Evolutionary conservation across 2,797 vertebrate species (phyloP).

Genomic region (Pampus argenteus): DNA sequence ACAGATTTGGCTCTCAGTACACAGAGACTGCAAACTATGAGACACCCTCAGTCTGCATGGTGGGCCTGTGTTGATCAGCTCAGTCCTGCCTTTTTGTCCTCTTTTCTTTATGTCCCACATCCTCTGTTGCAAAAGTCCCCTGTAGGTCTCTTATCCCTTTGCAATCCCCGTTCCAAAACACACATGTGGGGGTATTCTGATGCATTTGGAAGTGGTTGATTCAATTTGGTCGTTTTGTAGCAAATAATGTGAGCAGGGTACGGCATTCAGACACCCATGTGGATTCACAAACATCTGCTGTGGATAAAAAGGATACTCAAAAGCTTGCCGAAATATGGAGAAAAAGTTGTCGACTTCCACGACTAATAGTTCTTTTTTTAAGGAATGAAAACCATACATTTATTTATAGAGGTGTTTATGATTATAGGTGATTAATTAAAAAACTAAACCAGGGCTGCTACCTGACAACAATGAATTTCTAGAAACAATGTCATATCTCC

Average conservation of each 20-base stretch:
- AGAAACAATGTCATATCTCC: constrained; percentile 60
- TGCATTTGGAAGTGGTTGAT: constrained; percentile 60
- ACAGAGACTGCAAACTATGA: constrained; percentile 45
- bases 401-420: constrained; percentile 38
- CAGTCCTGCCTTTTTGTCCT: constrained; percentile 59
- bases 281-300: constrained; percentile 78
- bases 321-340: constrained; percentile 42
- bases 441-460: constrained; percentile 38
- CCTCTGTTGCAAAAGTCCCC: constrained; percentile 74
- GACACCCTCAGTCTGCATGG: constrained; percentile 65
- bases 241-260: constrained; percentile 50
- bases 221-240: constrained; percentile 53
- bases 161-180: constrained; percentile 72
- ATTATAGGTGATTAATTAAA: too few species aligned
- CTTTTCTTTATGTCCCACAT: constrained; percentile 67
- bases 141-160: constrained; percentile 69
- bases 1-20: constrained; percentile 60
- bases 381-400: constrained; percentile 9
- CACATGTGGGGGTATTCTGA: constrained; percentile 52
- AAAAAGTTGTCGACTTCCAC: constrained; percentile 30
- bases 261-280: constrained; percentile 54
- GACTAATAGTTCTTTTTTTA: constrained; percentile 43
- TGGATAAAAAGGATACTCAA: constrained; percentile 56
- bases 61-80: constrained; percentile 54
- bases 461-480: constrained; percentile 49